phyloP scores from a whole-genome alignment of 2,797 vertebrate species.

The Malacoctenus gilli region DNA sequence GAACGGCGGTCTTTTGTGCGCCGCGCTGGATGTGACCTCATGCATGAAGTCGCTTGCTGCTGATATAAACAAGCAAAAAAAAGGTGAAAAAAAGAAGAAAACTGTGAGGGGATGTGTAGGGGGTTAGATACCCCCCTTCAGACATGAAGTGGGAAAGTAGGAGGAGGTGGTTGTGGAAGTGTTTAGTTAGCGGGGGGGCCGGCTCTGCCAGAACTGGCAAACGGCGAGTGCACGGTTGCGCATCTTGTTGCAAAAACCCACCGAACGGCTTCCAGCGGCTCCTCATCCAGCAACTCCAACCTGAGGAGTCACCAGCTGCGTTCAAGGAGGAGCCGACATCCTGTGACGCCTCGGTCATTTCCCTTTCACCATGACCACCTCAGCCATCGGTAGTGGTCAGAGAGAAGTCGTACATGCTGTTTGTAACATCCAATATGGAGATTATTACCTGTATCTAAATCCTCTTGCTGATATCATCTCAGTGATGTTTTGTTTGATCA shows the following conservation, averaged over 20 bases:
- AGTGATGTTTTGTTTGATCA: no score
- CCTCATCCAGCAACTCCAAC: slow-evolving; percentile 31
- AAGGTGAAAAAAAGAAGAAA: not conserved
- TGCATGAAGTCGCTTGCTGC: slow-evolving; percentile 56
- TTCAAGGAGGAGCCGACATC: slow-evolving; percentile 45
- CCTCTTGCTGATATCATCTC: no score
- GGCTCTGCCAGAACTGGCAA: slow-evolving; percentile 52
- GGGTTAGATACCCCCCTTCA: not conserved
- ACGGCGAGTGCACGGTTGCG: slow-evolving; percentile 56
- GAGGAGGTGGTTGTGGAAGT: slow-evolving; percentile 3
- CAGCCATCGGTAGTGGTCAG: slow-evolving; percentile 15
- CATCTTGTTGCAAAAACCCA: no score
- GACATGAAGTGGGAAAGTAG: slow-evolving; percentile 11
- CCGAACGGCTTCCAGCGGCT: slow-evolving; percentile 41
- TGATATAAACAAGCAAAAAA: slow-evolving; percentile 62
- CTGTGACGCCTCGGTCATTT: slow-evolving; percentile 31
- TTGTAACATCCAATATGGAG: no score
- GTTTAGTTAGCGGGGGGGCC: slow-evolving; percentile 5
- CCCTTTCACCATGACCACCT: slow-evolving; percentile 29
- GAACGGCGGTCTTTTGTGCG: slow-evolving; percentile 54
- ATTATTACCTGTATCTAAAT: no score
- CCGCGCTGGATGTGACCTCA: slow-evolving; percentile 50
- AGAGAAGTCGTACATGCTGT: no score
- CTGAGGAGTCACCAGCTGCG: slow-evolving; percentile 19
- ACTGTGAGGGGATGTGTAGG: not conserved